These are phyloP conservation scores for Ciconia boyciana DNA, from an alignment of 2,113 vertebrate genomes.

Conservation along the genomic window DNA sequence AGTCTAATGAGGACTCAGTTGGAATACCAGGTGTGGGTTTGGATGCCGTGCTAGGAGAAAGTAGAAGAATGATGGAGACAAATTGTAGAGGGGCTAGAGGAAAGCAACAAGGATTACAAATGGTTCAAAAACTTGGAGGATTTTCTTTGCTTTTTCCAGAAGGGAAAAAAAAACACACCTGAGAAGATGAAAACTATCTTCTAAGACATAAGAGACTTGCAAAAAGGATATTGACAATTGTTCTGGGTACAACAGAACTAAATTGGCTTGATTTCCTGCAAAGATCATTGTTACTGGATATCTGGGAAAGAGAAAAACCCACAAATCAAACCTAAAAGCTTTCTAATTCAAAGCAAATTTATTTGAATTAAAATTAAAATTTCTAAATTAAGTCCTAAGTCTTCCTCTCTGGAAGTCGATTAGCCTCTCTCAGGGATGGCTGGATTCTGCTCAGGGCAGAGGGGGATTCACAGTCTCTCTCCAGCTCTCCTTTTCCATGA, in stretches of 20 bases:
- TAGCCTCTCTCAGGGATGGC: not conserved
- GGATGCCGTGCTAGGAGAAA: not conserved
- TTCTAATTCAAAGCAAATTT: not conserved
- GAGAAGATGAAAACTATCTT: not conserved
- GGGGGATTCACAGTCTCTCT: rapidly evolving
- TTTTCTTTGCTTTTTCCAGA: not conserved
- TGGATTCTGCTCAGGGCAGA: not conserved
- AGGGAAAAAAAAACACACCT: rapidly evolving
- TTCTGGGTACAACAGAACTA: not conserved
- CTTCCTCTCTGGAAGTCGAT: not conserved
- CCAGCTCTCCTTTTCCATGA: not conserved
- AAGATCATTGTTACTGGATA: not conserved
- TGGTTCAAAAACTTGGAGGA: not conserved
- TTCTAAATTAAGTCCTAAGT: not conserved
- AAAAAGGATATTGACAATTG: not conserved
- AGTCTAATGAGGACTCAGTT: not conserved
- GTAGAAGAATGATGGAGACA: not conserved
- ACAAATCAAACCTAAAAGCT: not conserved
- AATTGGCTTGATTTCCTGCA: not conserved
- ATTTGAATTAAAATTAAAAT: not conserved
- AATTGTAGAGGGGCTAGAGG: not conserved
- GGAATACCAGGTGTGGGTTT: not conserved
- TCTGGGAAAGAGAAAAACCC: not conserved
- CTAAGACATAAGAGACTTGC: not conserved
- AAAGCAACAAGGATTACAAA: not conserved